Evolutionary conservation across 2,888 invertebrate genomes (phyloP).

Genomic region (Allacma fusca): DNA sequence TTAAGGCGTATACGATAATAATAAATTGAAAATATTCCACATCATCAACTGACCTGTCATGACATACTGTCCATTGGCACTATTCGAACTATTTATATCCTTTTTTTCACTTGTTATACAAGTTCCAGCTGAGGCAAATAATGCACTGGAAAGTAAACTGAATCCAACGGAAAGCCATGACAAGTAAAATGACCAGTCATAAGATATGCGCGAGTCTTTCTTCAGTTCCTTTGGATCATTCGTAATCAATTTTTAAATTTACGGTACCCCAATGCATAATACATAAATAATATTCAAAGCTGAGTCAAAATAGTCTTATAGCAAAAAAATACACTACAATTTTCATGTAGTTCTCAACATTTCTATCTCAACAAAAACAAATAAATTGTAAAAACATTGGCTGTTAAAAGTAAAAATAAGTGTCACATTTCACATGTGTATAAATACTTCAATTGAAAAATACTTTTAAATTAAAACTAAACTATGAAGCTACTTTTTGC

Average conservation of each 20-base stretch:
- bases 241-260: not conserved
- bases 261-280: not conserved
- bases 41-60: constrained; percentile 77
- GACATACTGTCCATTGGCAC: constrained; percentile 83
- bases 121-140: constrained; percentile 81
- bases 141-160: constrained; percentile 76
- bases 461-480: too few species aligned
- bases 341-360: too few species aligned
- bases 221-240: constrained; percentile 33
- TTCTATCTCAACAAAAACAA: too few species aligned
- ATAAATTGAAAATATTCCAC: constrained; percentile 42
- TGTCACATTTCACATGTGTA: not conserved
- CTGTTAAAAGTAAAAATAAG: too few species aligned
- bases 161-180: constrained; percentile 84
- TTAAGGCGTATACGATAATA: constrained; percentile 39
- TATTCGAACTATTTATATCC: constrained; percentile 47
- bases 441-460: not conserved
- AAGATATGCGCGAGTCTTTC: constrained; percentile 63
- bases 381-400: too few species aligned
- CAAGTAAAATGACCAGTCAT: constrained; percentile 87
- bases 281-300: too few species aligned
- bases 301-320: too few species aligned
- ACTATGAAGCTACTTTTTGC: too few species aligned
- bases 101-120: constrained; percentile 75
- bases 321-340: too few species aligned